Percentiles rank a stretch among this genome's conserved stretches.
These are phyloP conservation scores for Tragelaphus oryx DNA, from an alignment of 2,797 vertebrate genomes.

Conservation along the genomic window DNA sequence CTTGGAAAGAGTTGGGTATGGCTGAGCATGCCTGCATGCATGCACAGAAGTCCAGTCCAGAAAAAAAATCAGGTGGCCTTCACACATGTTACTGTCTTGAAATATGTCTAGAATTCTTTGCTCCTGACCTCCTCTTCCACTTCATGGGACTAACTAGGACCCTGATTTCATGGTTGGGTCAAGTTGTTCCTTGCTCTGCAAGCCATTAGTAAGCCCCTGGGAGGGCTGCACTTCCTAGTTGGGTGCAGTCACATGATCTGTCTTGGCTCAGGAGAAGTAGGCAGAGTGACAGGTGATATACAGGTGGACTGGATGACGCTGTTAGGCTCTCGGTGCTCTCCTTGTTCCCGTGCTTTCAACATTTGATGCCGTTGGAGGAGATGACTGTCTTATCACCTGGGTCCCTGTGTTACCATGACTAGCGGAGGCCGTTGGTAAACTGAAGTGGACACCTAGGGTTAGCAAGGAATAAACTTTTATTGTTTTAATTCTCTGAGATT, in stretches of 20 bases:
- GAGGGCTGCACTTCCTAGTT: neutral
- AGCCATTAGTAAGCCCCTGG: neutral
- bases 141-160: neutral
- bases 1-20: neutral
- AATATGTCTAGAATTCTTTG: neutral
- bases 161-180: neutral
- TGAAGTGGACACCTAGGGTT: neutral
- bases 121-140: neutral
- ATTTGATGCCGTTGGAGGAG: neutral
- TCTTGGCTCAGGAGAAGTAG: neutral
- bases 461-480: neutral
- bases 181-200: neutral
- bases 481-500: neutral
- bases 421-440: neutral
- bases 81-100: neutral
- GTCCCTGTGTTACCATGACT: neutral
- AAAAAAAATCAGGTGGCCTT: neutral
- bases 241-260: rapidly evolving
- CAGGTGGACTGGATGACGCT: neutral
- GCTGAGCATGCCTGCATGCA: neutral
- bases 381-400: neutral
- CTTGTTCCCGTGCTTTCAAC: neutral
- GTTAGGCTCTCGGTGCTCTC: neutral
- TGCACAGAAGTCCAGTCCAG: neutral
- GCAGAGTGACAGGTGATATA: neutral